Percentiles rank a stretch among this genome's conserved stretches.
Conservation (phyloP, 2,888 invertebrate genomes). For the Philonicus albiceps region DNA sequence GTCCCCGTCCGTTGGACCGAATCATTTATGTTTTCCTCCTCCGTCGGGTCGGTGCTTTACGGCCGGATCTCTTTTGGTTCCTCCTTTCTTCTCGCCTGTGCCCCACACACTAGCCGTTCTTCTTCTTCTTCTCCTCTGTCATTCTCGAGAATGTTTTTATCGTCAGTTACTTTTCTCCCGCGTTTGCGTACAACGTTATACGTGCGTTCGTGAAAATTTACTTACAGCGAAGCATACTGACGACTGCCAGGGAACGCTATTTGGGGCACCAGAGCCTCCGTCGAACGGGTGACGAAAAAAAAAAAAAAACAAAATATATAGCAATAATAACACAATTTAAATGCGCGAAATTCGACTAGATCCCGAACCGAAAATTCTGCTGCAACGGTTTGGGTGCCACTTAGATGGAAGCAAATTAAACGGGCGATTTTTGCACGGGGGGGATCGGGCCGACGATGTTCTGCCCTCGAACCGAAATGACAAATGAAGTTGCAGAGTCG, state of each 20-base stretch:
- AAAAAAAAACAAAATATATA: too few relatives aligned
- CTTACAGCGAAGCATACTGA: constrained; percentile 33
- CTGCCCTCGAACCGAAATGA: neutral
- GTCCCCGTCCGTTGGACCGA: constrained; percentile 42
- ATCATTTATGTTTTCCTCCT: constrained; percentile 6
- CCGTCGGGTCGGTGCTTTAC: constrained; percentile 48
- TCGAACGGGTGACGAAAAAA: neutral
- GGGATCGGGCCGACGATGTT: neutral
- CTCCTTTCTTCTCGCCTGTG: constrained; percentile 20
- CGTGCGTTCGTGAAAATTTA: constrained; percentile 45
- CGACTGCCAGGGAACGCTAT: constrained; percentile 7
- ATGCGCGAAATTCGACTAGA: neutral
- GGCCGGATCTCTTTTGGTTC: constrained; percentile 41
- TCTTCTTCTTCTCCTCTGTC: constrained; percentile 41
- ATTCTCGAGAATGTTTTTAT: constrained; percentile 30
- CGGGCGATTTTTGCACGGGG: neutral
- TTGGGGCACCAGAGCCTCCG: constrained; percentile 44
- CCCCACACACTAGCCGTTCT: constrained; percentile 13
- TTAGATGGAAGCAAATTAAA: neutral
- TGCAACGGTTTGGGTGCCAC: neutral
- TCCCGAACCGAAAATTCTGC: neutral
- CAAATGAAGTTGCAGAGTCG: constrained; percentile 19
- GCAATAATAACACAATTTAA: neutral
- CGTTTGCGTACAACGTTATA: constrained; percentile 47
- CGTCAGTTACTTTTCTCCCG: constrained; percentile 40